Conservation (phyloP, 2,797 vertebrate genomes). For the Orientallactaga sibirica region DNA sequence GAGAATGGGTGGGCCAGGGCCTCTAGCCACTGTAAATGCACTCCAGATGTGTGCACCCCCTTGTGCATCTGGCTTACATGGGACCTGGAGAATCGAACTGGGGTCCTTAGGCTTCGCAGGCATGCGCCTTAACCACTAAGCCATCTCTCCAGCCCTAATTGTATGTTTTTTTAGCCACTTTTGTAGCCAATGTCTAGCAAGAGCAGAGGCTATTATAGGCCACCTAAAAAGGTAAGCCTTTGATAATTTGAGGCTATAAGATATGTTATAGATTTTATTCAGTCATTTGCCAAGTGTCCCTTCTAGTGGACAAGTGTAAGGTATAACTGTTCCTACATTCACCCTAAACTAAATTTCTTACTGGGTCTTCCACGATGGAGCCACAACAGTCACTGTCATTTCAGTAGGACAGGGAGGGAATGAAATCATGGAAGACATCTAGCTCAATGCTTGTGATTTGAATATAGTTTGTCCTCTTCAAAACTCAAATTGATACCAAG, state of each 20-base stretch:
- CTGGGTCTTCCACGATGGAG: background rate
- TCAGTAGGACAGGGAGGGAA: background rate
- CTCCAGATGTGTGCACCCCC: too few species aligned
- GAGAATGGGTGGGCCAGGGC: too few species aligned
- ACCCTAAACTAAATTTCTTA: background rate
- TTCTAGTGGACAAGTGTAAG: background rate
- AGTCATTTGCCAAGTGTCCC: background rate
- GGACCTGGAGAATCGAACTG: too few species aligned
- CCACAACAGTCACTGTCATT: accelerated
- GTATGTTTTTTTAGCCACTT: background rate
- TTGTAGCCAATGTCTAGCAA: background rate
- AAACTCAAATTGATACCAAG: background rate
- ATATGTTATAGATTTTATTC: background rate
- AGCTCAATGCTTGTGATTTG: background rate
- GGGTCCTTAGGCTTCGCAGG: too few species aligned
- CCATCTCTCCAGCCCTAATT: too few species aligned
- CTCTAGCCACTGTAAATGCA: too few species aligned
- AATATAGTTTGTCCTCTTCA: background rate
- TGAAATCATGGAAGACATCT: background rate
- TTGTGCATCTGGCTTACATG: too few species aligned
- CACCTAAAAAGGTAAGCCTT: background rate
- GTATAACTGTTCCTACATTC: background rate
- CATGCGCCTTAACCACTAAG: too few species aligned
- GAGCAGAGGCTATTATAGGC: background rate
- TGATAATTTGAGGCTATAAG: background rate